Base-by-base conservation (phyloP, 1,140 invertebrate genomes). In the Campoletis sonorensis region DNA sequence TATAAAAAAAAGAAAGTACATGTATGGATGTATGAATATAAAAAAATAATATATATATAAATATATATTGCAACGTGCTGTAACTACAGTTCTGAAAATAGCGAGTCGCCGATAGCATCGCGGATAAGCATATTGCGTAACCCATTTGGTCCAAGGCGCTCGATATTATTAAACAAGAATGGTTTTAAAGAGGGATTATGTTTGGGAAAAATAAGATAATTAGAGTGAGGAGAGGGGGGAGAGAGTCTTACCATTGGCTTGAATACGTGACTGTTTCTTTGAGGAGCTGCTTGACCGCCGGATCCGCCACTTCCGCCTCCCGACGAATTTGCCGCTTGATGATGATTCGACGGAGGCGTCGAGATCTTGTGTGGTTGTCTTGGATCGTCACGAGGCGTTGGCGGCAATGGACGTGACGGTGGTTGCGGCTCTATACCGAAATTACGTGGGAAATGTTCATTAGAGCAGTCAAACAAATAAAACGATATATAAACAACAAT, bases 261-360 rank as follows among this genome's bases (percentile, higher is more conserved):
- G 90, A 97, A 97, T 85, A 96, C 94, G 88, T 96, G 95, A 87
- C 96, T 94, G 88, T 96, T 96, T 85, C 94, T 94, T 85, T 95
- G 95, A 84, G 94, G 94, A 61, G 93, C 93, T 18, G 93, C 82
- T 84, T 91, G 91, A 27, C 87, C 90, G 30, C 87, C 87, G 2
- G 91, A 90, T 67, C 89, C 89, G 70, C 90, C 89, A 45, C 90
- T 88, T 76, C 90, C 90, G 40, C 73, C 79, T 15, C 84, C 84
- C 64, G 82, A 81, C 79, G 89, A 85, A 75, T 84, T 84, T 11
- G 81, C 79, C 37, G 89, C 85, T 49, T 85, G 83, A 72, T 91
- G 92, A 79, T 92, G 93, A 85, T 92, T 92, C 16, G 92, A 91
- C 18, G 93, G 93, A 23, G 94, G 93, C 11, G 94, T 94, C 4